Percentiles rank a stretch among this genome's conserved stretches.
These are phyloP conservation scores for Palythoa grandis DNA, from an alignment of 92 coral and sea anemone species.

Conservation along the genomic window DNA sequence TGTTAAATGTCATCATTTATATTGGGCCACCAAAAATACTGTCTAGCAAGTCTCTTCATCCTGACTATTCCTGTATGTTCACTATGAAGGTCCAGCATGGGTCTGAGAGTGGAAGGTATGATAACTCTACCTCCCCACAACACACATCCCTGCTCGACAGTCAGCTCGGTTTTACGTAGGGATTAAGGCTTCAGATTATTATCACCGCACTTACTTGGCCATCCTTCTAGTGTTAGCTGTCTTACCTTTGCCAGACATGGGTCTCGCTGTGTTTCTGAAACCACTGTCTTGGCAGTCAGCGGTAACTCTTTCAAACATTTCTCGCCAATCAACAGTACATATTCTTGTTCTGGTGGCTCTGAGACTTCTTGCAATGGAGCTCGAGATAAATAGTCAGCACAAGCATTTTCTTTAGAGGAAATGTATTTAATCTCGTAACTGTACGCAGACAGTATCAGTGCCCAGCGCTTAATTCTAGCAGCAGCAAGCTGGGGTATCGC, in stretches of 20 bases:
- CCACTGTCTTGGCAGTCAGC: conserved; percentile 48
- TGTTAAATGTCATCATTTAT: not conserved
- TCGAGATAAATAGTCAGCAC: conserved; percentile 55
- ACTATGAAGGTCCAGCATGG: conserved; percentile 31
- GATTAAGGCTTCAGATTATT: conserved; percentile 1
- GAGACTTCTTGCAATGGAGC: conserved; percentile 41
- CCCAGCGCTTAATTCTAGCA: conserved; percentile 57
- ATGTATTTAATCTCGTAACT: conserved; percentile 41
- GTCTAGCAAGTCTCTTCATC: not conserved
- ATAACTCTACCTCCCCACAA: no score
- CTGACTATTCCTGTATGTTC: conserved; percentile 8
- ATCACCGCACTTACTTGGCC: conserved; percentile 14
- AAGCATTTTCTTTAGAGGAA: conserved; percentile 52
- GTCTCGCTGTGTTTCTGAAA: conserved; percentile 46
- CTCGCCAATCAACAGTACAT: conserved; percentile 18
- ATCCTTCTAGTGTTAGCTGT: conserved; percentile 38
- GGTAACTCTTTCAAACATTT: conserved; percentile 31
- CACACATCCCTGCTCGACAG: conserved; percentile 36
- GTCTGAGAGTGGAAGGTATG: no score
- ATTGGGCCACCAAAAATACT: conserved; percentile 10
- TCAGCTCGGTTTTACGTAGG: not conserved
- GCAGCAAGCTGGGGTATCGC: conserved; percentile 57
- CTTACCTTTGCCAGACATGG: conserved; percentile 31
- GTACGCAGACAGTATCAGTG: conserved; percentile 51
- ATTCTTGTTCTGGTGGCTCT: conserved; percentile 30